Evolutionary conservation across 2,888 invertebrate genomes (phyloP).

Genomic region (Caradrina clavipalpis): DNA sequence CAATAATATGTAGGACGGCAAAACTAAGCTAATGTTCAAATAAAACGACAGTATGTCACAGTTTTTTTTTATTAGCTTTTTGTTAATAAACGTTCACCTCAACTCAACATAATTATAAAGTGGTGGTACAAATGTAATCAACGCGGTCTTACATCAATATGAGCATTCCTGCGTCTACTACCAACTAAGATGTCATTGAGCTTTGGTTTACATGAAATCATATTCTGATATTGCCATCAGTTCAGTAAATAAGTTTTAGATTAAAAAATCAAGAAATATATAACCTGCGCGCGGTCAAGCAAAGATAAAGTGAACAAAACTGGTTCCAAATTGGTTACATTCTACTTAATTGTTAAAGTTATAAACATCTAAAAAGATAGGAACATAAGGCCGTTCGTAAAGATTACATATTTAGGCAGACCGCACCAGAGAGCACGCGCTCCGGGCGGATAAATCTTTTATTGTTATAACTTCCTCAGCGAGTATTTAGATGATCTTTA

Average conservation of each 20-base stretch:
- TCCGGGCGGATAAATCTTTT: conserved; percentile 36
- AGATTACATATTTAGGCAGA: conserved; percentile 53
- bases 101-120: conserved; percentile 77
- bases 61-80: conserved; percentile 87
- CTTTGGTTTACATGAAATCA: conserved; percentile 76
- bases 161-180: conserved; percentile 64
- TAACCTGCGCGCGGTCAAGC: conserved; percentile 37
- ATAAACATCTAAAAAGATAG: conserved; percentile 61
- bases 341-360: conserved; percentile 59
- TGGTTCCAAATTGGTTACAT: conserved; percentile 52
- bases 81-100: conserved; percentile 87
- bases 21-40: conserved; percentile 41
- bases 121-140: conserved; percentile 80
- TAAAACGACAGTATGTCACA: conserved; percentile 69
- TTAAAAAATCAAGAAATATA: conserved; percentile 33
- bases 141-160: conserved; percentile 71
- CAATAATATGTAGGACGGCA: background rate
- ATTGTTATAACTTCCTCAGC: conserved; percentile 45
- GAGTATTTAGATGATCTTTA: conserved; percentile 59
- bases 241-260: conserved; percentile 52
- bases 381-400: conserved; percentile 59
- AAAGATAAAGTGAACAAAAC: conserved; percentile 44
- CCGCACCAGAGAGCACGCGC: conserved; percentile 30
- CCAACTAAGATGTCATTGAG: conserved; percentile 75
- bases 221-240: conserved; percentile 51